phyloP scores from a whole-genome alignment of 2,888 invertebrate genomes.

The Mystacides longicornis region DNA sequence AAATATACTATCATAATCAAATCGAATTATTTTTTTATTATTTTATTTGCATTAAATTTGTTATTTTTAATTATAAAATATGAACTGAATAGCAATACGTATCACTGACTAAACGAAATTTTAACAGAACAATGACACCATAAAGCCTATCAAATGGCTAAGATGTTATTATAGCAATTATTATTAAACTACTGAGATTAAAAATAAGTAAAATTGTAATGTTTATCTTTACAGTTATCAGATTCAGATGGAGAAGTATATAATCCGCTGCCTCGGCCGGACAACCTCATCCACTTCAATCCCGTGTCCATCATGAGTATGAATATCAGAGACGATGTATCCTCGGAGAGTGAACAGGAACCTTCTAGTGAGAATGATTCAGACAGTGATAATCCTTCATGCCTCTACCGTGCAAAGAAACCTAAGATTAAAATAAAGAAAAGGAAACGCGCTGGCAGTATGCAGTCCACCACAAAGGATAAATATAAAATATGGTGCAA shows the following conservation, averaged over 20 bases:
- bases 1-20: too few relatives aligned
- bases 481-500: slow-evolving; percentile 76
- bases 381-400: slow-evolving; percentile 31
- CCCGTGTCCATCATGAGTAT: slow-evolving; percentile 44
- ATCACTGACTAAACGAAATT: too few relatives aligned
- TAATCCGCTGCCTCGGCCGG: slow-evolving; percentile 51
- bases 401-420: slow-evolving; percentile 43
- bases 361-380: slow-evolving; percentile 50
- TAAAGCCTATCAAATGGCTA: too few relatives aligned
- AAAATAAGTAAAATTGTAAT: neutral
- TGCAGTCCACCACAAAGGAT: slow-evolving; percentile 48
- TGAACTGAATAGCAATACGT: too few relatives aligned
- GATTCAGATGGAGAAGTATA: slow-evolving; percentile 39
- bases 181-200: too few relatives aligned
- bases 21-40: too few relatives aligned
- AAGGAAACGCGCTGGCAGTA: slow-evolving; percentile 31
- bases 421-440: slow-evolving; percentile 44
- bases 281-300: slow-evolving; percentile 40
- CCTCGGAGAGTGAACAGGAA: slow-evolving; percentile 48
- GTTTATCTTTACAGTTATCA: slow-evolving; percentile 8
- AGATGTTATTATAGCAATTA: too few relatives aligned
- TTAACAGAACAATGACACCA: too few relatives aligned
- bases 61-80: too few relatives aligned
- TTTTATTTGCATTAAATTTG: too few relatives aligned
- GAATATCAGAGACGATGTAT: slow-evolving; percentile 53